Percentiles rank a stretch among this genome's conserved stretches.
Conservation (phyloP, 64 coral and sea anemone species). For the Hydrozoanthus tunicans region DNA sequence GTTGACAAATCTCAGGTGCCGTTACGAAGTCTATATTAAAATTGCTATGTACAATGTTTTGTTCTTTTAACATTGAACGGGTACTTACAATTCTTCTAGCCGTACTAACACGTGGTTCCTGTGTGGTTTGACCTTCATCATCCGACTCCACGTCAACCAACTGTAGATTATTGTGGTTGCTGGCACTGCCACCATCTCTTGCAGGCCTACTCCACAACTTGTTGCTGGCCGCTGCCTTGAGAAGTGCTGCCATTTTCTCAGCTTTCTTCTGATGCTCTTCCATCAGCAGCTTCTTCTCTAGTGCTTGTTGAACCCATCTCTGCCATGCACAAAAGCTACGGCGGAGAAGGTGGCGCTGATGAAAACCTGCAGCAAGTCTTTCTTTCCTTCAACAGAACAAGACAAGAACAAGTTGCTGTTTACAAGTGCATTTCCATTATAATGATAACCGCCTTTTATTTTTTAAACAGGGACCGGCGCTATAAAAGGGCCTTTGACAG, state of each 20-base stretch:
- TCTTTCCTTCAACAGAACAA: constrained; percentile 67
- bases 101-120: constrained; percentile 51
- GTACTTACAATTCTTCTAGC: constrained; percentile 79
- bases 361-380: constrained; percentile 57
- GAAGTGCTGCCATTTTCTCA: constrained; percentile 82
- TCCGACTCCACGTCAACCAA: constrained; percentile 61
- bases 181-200: background rate
- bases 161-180: background rate
- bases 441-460: no score
- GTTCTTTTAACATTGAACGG: background rate
- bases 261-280: constrained; percentile 76
- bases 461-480: no score
- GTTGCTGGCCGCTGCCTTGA: constrained; percentile 78
- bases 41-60: no score
- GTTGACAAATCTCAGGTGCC: no score
- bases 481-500: no score
- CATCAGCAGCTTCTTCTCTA: constrained; percentile 57
- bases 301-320: constrained; percentile 43
- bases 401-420: background rate
- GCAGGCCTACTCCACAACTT: constrained; percentile 67
- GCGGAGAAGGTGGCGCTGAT: constrained; percentile 51
- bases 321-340: constrained; percentile 65
- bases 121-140: background rate
- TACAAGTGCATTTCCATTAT: no score
- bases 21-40: no score